Evolutionary conservation across 2,113 vertebrate genomes (phyloP).

Genomic region (Thunnus thynnus): DNA sequence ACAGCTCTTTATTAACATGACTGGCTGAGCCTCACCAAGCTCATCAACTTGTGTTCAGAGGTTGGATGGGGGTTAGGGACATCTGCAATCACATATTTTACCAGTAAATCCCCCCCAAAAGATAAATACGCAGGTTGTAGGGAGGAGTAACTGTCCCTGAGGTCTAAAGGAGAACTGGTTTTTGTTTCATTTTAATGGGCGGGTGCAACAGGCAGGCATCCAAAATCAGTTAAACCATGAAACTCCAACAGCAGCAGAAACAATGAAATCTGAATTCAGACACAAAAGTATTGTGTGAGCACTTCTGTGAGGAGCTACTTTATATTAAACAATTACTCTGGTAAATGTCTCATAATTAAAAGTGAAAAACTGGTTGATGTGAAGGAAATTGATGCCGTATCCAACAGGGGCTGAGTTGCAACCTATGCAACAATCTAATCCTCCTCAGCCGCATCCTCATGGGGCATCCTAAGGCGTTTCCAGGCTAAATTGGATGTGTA

Average conservation of each 20-base stretch:
- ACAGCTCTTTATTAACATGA: slow-evolving; percentile 68
- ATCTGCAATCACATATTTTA: slow-evolving; percentile 46
- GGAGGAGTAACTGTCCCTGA: slow-evolving; percentile 7
- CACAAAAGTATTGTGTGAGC: background rate
- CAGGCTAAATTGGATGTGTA: background rate
- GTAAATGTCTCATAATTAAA: background rate
- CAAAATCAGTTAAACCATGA: slow-evolving; percentile 29
- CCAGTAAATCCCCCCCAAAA: slow-evolving; percentile 30
- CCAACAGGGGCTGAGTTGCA: background rate
- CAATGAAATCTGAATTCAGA: background rate
- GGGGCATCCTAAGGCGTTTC: background rate
- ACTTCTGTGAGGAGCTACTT: too few relatives aligned
- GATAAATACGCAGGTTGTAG: slow-evolving; percentile 16
- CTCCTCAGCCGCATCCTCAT: background rate
- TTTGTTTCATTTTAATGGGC: background rate
- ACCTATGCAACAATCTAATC: too few relatives aligned
- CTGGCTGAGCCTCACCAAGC: slow-evolving; percentile 46
- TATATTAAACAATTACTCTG: background rate
- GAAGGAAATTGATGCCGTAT: background rate
- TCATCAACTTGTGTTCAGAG: slow-evolving; percentile 42
- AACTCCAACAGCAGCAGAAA: slow-evolving; percentile 10
- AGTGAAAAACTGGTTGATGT: background rate
- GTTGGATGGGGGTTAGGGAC: slow-evolving; percentile 14
- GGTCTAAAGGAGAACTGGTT: slow-evolving; percentile 1
- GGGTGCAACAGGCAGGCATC: slow-evolving; percentile 33